Conservation (phyloP, 2,888 invertebrate species). For the Zhuqinia jingwanae region DNA sequence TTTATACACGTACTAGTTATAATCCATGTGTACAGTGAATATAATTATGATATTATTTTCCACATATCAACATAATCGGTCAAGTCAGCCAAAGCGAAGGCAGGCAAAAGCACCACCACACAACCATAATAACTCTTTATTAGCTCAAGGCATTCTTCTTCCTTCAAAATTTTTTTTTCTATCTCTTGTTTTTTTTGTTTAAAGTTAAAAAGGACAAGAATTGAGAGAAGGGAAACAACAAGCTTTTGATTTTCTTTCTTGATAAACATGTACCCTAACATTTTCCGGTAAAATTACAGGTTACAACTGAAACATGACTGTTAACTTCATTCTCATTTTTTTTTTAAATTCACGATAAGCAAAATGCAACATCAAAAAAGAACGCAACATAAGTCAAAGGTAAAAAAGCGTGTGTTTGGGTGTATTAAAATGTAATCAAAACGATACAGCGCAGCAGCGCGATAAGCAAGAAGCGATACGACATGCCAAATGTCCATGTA, state of each 20-base stretch:
- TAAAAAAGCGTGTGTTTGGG: background rate
- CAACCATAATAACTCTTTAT: constrained; percentile 30
- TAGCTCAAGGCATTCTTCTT: constrained; percentile 52
- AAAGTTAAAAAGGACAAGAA: background rate
- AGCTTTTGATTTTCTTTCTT: constrained; percentile 47
- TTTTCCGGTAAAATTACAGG: constrained; percentile 70
- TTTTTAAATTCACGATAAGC: no score
- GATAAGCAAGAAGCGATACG: background rate
- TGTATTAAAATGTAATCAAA: constrained; percentile 30
- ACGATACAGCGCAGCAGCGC: constrained; percentile 31
- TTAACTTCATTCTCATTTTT: constrained; percentile 61
- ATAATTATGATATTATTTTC: constrained; percentile 65
- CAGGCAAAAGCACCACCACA: constrained; percentile 3
- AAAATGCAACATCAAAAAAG: constrained; percentile 51
- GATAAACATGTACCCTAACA: constrained; percentile 65
- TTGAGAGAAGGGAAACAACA: constrained; percentile 6
- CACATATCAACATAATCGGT: constrained; percentile 59
- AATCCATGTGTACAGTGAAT: background rate
- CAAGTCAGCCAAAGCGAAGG: constrained; percentile 24
- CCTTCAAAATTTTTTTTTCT: constrained; percentile 6
- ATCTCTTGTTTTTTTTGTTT: background rate
- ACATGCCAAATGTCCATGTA: constrained; percentile 11
- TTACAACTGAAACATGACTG: constrained; percentile 58
- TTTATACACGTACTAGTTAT: no score
- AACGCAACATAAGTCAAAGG: background rate